phyloP scores from a whole-genome alignment of 2,797 vertebrate genomes.

The Podarcis siculus region DNA sequence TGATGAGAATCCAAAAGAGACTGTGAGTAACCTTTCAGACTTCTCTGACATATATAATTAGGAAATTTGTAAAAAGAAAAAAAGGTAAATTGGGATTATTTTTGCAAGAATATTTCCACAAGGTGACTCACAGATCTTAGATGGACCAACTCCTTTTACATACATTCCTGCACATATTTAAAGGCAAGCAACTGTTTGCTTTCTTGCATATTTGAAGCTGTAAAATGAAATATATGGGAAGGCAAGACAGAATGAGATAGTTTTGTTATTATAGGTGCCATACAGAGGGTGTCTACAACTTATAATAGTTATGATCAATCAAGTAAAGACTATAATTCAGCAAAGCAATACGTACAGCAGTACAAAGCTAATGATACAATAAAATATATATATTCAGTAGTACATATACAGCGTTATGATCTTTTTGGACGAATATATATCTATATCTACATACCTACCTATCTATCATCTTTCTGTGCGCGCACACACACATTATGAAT shows the following conservation, averaged over 20 bases:
- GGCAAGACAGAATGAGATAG: not conserved
- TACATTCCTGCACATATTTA: not conserved
- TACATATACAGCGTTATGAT: too few species aligned
- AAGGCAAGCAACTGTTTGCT: not conserved
- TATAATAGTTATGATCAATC: not conserved
- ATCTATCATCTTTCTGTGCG: too few species aligned
- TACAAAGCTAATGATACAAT: too few species aligned
- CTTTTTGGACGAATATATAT: too few species aligned
- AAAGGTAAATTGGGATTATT: not conserved
- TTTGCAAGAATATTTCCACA: not conserved
- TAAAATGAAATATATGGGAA: not conserved
- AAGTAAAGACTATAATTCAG: not conserved
- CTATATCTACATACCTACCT: too few species aligned
- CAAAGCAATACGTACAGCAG: not conserved
- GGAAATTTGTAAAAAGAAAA: not conserved
- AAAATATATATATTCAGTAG: too few species aligned
- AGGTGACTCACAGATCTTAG: not conserved
- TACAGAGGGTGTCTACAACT: not conserved
- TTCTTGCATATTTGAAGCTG: not conserved
- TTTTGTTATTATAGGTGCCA: not conserved
- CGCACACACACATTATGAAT: too few species aligned
- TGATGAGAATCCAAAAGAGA: conserved; percentile 20
- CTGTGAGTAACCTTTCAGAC: not conserved
- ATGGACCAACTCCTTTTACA: not conserved
- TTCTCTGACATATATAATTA: not conserved